Evolutionary conservation across 1,140 invertebrate genomes (phyloP).

Genomic region (Pseudomyrmex pallidus): DNA sequence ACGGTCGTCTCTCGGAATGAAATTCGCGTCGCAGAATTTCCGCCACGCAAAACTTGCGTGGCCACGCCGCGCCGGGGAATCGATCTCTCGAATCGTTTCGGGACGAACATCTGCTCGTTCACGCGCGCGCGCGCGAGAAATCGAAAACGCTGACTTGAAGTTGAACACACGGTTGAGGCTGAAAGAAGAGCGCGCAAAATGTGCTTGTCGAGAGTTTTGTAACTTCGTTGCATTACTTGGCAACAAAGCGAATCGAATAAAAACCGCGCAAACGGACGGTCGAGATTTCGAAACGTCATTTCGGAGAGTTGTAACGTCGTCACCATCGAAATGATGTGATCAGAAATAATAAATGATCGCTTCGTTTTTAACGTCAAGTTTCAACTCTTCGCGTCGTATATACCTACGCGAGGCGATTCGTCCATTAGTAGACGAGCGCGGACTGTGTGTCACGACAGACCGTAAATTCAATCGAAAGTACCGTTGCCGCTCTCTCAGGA

Average conservation of each 20-base stretch:
- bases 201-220: not conserved
- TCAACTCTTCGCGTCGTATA: not conserved
- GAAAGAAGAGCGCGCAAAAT: not conserved
- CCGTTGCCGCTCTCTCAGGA: conserved; percentile 17
- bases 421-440: conserved; percentile 10
- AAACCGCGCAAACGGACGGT: not conserved
- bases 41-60: conserved; percentile 37
- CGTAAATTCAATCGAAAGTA: conserved; percentile 59
- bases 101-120: conserved; percentile 20
- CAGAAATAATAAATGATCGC: not conserved
- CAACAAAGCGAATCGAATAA: not conserved
- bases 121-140: conserved; percentile 48
- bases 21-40: conserved; percentile 34
- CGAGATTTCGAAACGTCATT: not conserved
- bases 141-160: conserved; percentile 23
- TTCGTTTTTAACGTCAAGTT: not conserved
- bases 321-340: not conserved
- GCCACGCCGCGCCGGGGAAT: not conserved
- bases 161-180: not conserved
- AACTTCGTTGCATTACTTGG: not conserved
- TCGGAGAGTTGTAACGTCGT: no score
- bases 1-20: conserved; percentile 8
- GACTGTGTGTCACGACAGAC: not conserved
- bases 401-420: not conserved
- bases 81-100: conserved; percentile 32